phyloP scores from a whole-genome alignment of 2,113 vertebrate species.

The Sylvietta virens region DNA sequence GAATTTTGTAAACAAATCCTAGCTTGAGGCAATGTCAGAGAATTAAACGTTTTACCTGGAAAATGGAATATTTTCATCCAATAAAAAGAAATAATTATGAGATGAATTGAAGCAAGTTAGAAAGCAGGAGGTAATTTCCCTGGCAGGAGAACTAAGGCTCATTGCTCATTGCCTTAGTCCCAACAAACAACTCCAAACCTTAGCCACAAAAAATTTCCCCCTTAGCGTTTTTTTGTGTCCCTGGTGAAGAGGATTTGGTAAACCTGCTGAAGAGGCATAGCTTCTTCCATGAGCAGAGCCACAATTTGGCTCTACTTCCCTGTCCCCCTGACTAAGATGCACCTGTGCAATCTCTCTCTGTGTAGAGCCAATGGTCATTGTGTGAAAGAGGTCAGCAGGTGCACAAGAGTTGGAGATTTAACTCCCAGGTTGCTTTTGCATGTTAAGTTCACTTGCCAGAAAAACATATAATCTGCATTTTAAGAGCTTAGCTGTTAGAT shows the following conservation, averaged over 20 bases:
- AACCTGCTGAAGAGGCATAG: neutral
- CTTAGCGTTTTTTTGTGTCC: neutral
- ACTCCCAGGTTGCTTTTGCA: neutral
- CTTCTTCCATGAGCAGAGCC: neutral
- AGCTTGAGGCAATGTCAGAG: neutral
- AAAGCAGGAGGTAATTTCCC: neutral
- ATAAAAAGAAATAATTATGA: neutral
- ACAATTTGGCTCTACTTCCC: neutral
- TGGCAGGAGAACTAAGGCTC: neutral
- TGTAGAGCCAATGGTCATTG: neutral
- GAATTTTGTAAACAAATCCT: neutral
- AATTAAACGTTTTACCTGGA: neutral
- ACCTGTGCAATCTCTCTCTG: fast-evolving
- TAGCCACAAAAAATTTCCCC: neutral
- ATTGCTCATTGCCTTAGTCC: neutral
- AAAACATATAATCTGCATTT: neutral
- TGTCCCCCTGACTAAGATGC: neutral
- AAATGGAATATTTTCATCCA: neutral
- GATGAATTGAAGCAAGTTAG: neutral
- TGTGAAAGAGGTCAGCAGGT: neutral
- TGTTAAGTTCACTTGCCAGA: neutral
- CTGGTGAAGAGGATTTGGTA: neutral
- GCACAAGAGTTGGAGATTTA: neutral
- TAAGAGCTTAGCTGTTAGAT: neutral
- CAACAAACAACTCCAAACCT: neutral